Evolutionary conservation across 1,140 invertebrate genomes (phyloP).

Genomic region (Polyergus mexicanus): DNA sequence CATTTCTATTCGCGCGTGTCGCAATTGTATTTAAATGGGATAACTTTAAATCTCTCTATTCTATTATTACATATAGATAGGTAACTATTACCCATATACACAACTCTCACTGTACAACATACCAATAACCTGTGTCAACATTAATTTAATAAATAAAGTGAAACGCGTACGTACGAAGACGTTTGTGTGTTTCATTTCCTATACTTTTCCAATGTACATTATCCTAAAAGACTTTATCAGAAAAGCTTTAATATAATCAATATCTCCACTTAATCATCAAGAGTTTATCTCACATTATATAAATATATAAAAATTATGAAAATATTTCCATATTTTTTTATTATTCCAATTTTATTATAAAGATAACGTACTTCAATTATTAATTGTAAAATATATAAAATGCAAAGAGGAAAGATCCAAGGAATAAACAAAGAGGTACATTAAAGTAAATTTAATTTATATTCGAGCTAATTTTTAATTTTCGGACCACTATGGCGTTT

Average conservation of each 20-base stretch:
- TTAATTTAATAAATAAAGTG: slow-evolving; percentile 87
- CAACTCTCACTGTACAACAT: slow-evolving; percentile 85
- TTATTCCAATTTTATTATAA: not conserved
- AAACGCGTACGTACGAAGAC: slow-evolving; percentile 85
- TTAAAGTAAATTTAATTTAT: slow-evolving; percentile 80
- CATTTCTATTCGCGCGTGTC: slow-evolving; percentile 68
- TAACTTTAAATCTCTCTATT: slow-evolving; percentile 84
- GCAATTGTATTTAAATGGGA: slow-evolving; percentile 86
- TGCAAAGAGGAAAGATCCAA: not conserved
- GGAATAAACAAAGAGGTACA: slow-evolving; percentile 25
- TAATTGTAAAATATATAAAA: not conserved
- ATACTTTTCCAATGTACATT: not conserved
- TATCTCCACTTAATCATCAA: not conserved
- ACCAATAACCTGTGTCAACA: slow-evolving; percentile 86
- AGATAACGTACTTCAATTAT: not conserved
- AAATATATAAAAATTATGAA: slow-evolving; percentile 1
- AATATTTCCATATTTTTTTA: not conserved
- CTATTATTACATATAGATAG: slow-evolving; percentile 84
- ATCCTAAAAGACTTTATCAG: not conserved
- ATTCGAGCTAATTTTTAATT: slow-evolving; percentile 78
- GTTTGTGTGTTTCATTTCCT: slow-evolving; percentile 54
- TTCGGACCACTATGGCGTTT: slow-evolving; percentile 79
- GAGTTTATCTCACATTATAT: not conserved
- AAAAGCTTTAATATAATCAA: not conserved
- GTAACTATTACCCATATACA: slow-evolving; percentile 84